phyloP scores from a whole-genome alignment of 2,113 vertebrate species.

The Gopherus flavomarginatus region DNA sequence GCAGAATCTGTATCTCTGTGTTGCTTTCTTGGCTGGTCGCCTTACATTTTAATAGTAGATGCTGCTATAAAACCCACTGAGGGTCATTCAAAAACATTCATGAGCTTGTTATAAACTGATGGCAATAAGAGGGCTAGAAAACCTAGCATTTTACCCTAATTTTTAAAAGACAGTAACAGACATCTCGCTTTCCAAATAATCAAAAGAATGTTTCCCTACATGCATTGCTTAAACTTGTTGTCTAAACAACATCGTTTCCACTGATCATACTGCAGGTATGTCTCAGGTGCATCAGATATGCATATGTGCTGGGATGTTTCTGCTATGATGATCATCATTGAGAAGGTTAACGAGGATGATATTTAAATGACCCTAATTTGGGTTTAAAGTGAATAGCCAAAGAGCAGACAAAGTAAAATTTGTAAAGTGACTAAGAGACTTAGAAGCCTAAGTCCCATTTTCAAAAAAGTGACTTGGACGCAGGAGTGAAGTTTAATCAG shows the following conservation, averaged over 20 bases:
- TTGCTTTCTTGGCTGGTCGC: accelerated
- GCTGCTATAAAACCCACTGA: not conserved
- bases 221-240: too few relatives aligned
- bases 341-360: not conserved
- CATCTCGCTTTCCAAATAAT: not conserved
- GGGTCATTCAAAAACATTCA: not conserved
- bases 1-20: not conserved
- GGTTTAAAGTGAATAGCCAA: not conserved
- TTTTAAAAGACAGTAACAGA: not conserved
- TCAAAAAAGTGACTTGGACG: not conserved
- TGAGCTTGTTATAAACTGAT: not conserved
- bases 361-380: not conserved
- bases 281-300: not conserved
- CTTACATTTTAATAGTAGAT: not conserved
- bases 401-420: not conserved
- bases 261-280: not conserved
- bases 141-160: not conserved
- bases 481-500: not conserved
- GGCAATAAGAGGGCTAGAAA: not conserved
- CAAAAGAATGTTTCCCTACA: not conserved
- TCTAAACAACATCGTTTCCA: not conserved
- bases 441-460: not conserved
- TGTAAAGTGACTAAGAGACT: not conserved
- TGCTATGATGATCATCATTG: not conserved
- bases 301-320: not conserved